phyloP scores from a whole-genome alignment of 2,888 invertebrate genomes.

The Troilus luridus region DNA sequence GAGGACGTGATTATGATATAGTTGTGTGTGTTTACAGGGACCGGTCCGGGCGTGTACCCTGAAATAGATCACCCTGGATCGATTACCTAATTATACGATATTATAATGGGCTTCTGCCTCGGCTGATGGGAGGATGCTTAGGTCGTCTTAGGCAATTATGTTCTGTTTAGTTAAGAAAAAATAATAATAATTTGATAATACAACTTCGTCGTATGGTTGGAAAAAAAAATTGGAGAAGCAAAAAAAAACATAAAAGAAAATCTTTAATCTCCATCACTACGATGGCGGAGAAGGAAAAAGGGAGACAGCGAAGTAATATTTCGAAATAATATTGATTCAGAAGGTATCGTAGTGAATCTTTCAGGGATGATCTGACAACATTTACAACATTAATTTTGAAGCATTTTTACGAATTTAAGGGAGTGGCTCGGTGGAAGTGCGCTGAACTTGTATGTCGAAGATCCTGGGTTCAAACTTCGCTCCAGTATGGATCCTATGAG shows the following conservation, averaged over 20 bases:
- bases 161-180: not conserved
- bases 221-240: not conserved
- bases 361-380: too few species aligned
- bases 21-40: slow-evolving; percentile 7
- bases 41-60: not conserved
- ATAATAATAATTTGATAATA: not conserved
- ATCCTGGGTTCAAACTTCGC: too few species aligned
- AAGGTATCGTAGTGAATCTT: too few species aligned
- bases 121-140: not conserved
- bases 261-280: not conserved
- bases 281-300: too few species aligned
- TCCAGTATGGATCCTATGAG: too few species aligned
- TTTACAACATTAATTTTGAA: too few species aligned
- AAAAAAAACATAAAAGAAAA: not conserved
- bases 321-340: too few species aligned
- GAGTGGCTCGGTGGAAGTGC: too few species aligned
- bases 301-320: too few species aligned
- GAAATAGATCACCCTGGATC: slow-evolving; percentile 8
- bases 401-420: too few species aligned
- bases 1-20: not conserved
- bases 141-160: not conserved
- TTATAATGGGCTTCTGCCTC: not conserved
- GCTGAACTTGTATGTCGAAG: too few species aligned
- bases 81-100: slow-evolving; percentile 19
- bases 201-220: not conserved